Base-by-base conservation (phyloP, 92 coral and sea anemone genomes). In the Plumapathes pennacea region DNA sequence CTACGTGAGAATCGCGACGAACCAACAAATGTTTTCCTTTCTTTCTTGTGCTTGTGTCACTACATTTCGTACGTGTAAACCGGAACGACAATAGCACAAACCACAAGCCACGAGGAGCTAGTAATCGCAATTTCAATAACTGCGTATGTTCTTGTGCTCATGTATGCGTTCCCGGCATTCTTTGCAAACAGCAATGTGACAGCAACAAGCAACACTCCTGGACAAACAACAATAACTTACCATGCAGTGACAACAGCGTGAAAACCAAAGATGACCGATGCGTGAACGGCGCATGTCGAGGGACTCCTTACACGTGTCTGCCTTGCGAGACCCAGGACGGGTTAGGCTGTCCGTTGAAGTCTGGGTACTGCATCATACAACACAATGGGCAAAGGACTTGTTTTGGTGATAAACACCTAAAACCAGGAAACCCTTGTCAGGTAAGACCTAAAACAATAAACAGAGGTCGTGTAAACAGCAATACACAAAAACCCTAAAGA, bases 101-200 rank as follows among this genome's bases (percentile, higher is more conserved):
- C n/a, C n/a, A n/a, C n/a, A n/a, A n/a, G n/a, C n/a, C n/a, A n/a
- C n/a, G n/a, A n/a, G n/a, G n/a, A n/a, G n/a, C n/a, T n/a, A n/a
- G n/a, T n/a, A n/a, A n/a, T n/a, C n/a, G n/a, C n/a, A n/a, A n/a
- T n/a, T n/a, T n/a, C n/a, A n/a, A n/a, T n/a, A n/a, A n/a, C n/a
- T n/a, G n/a, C n/a, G n/a, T n/a, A n/a, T n/a, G n/a, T n/a, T n/a
- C n/a, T n/a, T n/a, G n/a, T n/a, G n/a, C n/a, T n/a, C n/a, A n/a
- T n/a, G n/a, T n/a, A n/a, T n/a, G n/a, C n/a, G n/a, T n/a, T n/a
- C n/a, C n/a, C n/a, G n/a, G n/a, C n/a, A n/a, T n/a, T n/a, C n/a
- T n/a, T n/a, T n/a, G n/a, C n/a, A n/a, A n/a, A n/a, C 36, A 89
- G 97, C 80, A 89, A 89, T 89, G 97, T 53, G 69, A 89, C 85